phyloP scores from a whole-genome alignment of 2,797 vertebrate genomes.

The Sebastes iracundus region DNA sequence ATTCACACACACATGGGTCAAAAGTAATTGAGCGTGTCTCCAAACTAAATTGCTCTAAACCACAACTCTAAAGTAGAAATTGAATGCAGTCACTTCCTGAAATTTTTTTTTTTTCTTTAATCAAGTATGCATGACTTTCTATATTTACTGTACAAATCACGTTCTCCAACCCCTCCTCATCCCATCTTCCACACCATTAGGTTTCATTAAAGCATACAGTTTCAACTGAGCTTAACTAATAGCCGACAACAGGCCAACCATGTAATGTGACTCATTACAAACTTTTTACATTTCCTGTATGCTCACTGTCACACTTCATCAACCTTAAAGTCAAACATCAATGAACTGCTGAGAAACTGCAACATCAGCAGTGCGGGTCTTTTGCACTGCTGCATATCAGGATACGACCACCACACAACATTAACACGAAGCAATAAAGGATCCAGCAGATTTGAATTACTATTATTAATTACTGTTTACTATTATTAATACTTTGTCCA shows the following conservation, averaged over 20 bases:
- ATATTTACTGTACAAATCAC: not conserved
- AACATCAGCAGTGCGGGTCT: not conserved
- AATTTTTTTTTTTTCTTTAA: not conserved
- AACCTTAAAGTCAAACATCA: not conserved
- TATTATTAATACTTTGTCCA: not conserved
- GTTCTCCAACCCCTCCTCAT: not conserved
- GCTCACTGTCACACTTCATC: not conserved
- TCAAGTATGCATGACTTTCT: not conserved
- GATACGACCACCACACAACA: not conserved
- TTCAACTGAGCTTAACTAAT: constrained; percentile 31
- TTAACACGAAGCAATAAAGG: not conserved
- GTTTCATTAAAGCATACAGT: not conserved
- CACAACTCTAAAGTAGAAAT: not conserved
- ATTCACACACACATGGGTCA: not conserved
- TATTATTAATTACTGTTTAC: too few species aligned
- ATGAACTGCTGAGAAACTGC: not conserved
- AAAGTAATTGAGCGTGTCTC: not conserved
- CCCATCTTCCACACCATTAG: constrained; percentile 37
- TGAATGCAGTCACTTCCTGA: not conserved
- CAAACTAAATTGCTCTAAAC: not conserved
- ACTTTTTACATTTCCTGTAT: not conserved
- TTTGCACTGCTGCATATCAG: not conserved
- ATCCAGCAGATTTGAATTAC: not conserved
- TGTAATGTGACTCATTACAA: not conserved
- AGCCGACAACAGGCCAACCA: constrained; percentile 6